These are phyloP conservation scores for Kuschelorhynchus macadamiae DNA, from an alignment of 2,888 invertebrate genomes.

Conservation along the genomic window DNA sequence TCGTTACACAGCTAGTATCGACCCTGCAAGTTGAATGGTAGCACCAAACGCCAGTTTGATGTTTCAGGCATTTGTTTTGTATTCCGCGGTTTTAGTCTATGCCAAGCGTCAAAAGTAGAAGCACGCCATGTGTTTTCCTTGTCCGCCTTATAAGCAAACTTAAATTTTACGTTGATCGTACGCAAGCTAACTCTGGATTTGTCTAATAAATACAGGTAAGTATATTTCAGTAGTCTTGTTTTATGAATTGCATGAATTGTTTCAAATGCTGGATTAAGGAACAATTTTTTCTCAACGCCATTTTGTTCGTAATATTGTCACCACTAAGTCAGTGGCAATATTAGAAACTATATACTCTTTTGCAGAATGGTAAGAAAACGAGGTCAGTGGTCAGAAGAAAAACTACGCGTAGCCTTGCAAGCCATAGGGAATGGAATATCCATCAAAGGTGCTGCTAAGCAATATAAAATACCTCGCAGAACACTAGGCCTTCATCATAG, in stretches of 20 bases:
- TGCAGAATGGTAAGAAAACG: slow-evolving; percentile 33
- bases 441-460: slow-evolving; percentile 22
- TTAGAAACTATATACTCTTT: slow-evolving; percentile 20
- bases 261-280: slow-evolving; percentile 11
- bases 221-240: not conserved
- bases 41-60: no score
- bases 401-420: slow-evolving; percentile 15
- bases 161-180: no score
- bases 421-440: slow-evolving; percentile 19
- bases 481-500: slow-evolving; percentile 5
- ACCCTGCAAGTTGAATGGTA: no score
- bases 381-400: slow-evolving; percentile 27
- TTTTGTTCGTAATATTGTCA: slow-evolving; percentile 23
- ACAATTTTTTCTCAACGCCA: slow-evolving; percentile 8
- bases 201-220: no score
- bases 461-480: slow-evolving; percentile 18
- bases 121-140: no score
- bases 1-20: no score
- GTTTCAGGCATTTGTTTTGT: no score
- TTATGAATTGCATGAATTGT: slow-evolving; percentile 16
- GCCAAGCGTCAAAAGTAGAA: no score
- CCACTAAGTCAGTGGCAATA: slow-evolving; percentile 14
- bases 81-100: no score
- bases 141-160: no score
- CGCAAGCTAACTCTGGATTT: no score